Base-by-base conservation (phyloP, 1,140 invertebrate genomes). In the Pseudomyrmex dendroicus region DNA sequence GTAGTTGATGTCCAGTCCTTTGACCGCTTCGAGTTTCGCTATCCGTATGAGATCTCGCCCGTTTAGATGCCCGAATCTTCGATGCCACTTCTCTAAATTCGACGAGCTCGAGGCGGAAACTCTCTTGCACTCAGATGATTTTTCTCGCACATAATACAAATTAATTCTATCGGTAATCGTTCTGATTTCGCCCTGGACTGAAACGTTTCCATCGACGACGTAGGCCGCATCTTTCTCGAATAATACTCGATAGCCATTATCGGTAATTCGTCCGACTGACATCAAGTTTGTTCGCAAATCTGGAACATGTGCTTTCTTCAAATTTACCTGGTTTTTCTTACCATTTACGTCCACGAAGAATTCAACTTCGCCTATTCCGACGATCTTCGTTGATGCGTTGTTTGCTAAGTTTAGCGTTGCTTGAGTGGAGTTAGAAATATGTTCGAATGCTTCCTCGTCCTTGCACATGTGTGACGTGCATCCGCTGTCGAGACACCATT, bases 331-430 rank as follows among this genome's bases (percentile, higher is more conserved):
- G 1, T 15, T 73, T 3, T 22, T 20, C 9, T 20, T 62, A 0
- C 77, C 56, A 44, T 20, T 80, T 15, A 2, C 13, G 22, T 1
- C 56, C 0, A 4, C 7, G 4, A 12, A 22, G 0, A 73, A 20
- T 1, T 87, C 25, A 0, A 89, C 86, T 44, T 87, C 76, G 12
- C 85, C 90, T 82, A 85, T 91, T 2, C 35, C 68, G 7, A 61
- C 74, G 4, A 84, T 62, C 44, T 85, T 59, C 12, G 72, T 10
- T 82, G 83, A 54, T 72, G 80, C 7, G 85, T 89, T 7, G 52
- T 82, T 80, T 87, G 82, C 86, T 84, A 89, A 8, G 63, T 83
- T 63, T 90, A 91, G 9, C 87, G 84, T 20, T 2, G 22, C 13
- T 20, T 48, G 2, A 3, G 82, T 15, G 50, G 35, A 88, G 9